A percentile compares a stretch with the other conserved stretches of the same genome.
Evolutionary conservation across 1,140 invertebrate species (phyloP).

Genomic region (Orchesella cincta): DNA sequence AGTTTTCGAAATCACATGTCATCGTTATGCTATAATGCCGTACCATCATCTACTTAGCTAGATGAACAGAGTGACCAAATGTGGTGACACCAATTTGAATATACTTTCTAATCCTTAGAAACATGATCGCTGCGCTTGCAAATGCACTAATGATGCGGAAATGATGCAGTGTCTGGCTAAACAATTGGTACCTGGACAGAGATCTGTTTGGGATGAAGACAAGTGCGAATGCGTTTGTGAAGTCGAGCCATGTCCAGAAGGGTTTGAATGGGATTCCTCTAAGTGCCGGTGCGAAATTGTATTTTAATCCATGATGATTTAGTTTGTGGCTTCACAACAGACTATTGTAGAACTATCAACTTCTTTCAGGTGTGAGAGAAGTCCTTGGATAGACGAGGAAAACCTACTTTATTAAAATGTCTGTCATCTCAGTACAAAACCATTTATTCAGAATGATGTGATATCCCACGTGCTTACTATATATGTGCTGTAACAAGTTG

Average conservation of each 20-base stretch:
- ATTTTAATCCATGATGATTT: no score
- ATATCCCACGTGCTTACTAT: no score
- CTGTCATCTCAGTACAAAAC: no score
- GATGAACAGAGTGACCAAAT: background rate
- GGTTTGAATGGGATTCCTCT: conserved; percentile 2
- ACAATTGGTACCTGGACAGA: background rate
- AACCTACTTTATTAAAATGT: no score
- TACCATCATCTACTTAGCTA: background rate
- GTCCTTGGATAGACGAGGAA: no score
- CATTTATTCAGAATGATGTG: no score
- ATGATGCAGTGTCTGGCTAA: background rate
- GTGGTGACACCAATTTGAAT: background rate
- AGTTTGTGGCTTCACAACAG: no score
- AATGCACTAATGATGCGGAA: background rate
- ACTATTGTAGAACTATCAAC: no score
- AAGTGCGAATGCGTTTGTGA: conserved; percentile 28
- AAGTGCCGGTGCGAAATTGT: conserved; percentile 27
- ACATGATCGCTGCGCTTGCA: background rate
- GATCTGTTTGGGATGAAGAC: conserved; percentile 25
- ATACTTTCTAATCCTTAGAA: background rate
- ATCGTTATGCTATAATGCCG: background rate
- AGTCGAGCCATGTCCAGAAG: conserved; percentile 1
- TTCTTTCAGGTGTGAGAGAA: no score
- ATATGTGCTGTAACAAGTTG: no score
- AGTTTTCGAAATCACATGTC: background rate